Conservation (phyloP, 2,113 vertebrate species). For the Mesoclemmys tuberculata region DNA sequence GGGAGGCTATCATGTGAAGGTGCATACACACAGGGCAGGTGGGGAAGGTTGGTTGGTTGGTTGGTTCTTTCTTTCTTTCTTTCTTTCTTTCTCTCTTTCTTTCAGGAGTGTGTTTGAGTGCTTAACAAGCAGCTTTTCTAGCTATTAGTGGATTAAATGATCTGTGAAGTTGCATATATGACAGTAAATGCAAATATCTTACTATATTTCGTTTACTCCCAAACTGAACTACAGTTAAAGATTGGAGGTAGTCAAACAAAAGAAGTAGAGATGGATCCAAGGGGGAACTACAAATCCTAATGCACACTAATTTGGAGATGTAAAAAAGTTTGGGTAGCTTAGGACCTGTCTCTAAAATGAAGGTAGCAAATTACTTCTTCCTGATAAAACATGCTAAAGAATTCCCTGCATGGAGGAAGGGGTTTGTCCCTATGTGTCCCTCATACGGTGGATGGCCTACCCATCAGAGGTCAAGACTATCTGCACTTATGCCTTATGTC, state of each 20-base stretch:
- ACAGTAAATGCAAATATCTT: not conserved
- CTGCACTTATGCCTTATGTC: not conserved
- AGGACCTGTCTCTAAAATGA: accelerated
- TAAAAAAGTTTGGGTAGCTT: not conserved
- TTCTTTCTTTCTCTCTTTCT: no score
- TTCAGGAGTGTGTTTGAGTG: not conserved
- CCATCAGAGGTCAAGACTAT: not conserved
- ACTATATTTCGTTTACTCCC: not conserved
- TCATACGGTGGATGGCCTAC: not conserved
- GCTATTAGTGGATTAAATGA: not conserved
- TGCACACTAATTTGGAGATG: not conserved
- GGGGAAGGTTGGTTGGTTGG: no score
- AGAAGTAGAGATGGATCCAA: not conserved
- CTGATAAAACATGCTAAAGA: not conserved
- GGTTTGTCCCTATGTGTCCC: not conserved
- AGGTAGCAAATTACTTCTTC: not conserved
- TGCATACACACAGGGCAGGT: not conserved
- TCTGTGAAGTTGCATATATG: not conserved
- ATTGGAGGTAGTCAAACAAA: not conserved
- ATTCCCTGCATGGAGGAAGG: not conserved
- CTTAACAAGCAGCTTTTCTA: not conserved
- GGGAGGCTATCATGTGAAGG: not conserved
- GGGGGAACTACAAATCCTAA: not conserved
- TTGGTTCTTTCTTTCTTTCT: no score
- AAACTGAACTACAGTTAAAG: not conserved